Percentiles rank a stretch among this genome's conserved stretches.
Evolutionary conservation across 2,797 vertebrate genomes (phyloP).

Genomic region (Alosa sapidissima): DNA sequence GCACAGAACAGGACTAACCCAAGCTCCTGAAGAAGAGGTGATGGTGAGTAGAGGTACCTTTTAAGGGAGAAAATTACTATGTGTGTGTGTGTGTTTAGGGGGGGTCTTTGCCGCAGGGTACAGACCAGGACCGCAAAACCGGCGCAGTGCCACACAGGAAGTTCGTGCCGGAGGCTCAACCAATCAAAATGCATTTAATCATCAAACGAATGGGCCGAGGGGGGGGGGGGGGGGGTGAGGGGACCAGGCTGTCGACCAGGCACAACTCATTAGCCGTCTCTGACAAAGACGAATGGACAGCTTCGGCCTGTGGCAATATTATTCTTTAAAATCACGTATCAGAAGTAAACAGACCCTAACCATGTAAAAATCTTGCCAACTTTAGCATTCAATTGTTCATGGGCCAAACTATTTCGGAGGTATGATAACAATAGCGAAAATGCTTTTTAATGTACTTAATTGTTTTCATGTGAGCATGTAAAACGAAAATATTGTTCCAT

Average conservation of each 20-base stretch:
- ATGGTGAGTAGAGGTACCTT: conserved; percentile 66
- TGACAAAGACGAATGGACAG: conserved; percentile 69
- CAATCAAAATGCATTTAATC: conserved; percentile 77
- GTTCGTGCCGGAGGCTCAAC: conserved; percentile 69
- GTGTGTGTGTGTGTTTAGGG: conserved; percentile 54
- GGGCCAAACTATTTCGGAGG: conserved; percentile 49
- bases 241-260: conserved; percentile 51
- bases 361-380: neutral
- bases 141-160: conserved; percentile 74
- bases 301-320: conserved; percentile 8
- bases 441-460: conserved; percentile 58
- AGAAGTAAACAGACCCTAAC: neutral
- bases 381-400: conserved; percentile 18
- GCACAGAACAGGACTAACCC: conserved; percentile 59
- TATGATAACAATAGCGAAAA: conserved; percentile 41
- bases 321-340: conserved; percentile 22
- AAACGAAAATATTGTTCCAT: conserved; percentile 53
- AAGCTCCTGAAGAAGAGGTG: conserved; percentile 60
- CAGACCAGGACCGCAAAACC: conserved; percentile 58
- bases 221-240: neutral
- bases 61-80: conserved; percentile 73
- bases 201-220: conserved; percentile 61
- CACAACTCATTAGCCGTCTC: conserved; percentile 60
- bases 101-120: conserved; percentile 51
- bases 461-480: conserved; percentile 60